phyloP scores from a whole-genome alignment of 2,113 vertebrate species.

The Leucopternis melanops region DNA sequence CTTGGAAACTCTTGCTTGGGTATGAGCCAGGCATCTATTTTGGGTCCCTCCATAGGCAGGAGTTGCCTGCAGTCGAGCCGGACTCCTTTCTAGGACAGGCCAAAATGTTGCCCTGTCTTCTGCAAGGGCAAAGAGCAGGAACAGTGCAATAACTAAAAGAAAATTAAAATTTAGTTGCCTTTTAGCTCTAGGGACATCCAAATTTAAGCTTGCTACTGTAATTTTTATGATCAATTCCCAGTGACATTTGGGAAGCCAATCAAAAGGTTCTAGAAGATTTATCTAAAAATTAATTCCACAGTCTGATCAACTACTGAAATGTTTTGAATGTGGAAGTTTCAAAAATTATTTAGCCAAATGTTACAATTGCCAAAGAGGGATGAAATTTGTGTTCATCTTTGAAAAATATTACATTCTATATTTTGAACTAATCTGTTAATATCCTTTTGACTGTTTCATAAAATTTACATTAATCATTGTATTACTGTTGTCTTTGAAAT shows the following conservation, averaged over 20 bases:
- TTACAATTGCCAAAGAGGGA: not conserved
- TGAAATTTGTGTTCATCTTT: not conserved
- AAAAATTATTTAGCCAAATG: not conserved
- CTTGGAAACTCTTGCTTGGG: conserved; percentile 38
- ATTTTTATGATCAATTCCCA: not conserved
- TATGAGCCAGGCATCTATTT: conserved; percentile 26
- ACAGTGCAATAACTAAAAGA: not conserved
- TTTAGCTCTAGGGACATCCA: not conserved
- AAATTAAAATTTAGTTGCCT: not conserved
- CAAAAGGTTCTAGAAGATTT: not conserved
- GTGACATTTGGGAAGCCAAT: not conserved
- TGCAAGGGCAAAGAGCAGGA: not conserved
- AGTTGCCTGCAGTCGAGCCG: not conserved
- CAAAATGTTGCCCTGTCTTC: not conserved
- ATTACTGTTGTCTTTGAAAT: not conserved
- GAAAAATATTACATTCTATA: not conserved
- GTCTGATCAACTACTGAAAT: not conserved
- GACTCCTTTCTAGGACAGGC: not conserved
- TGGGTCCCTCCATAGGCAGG: not conserved
- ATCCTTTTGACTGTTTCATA: not conserved
- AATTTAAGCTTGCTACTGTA: not conserved
- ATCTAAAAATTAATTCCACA: not conserved
- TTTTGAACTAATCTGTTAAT: not conserved
- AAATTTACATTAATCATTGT: not conserved
- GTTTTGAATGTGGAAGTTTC: not conserved